These are phyloP conservation scores for Rhadina sibilatrix DNA, from an alignment of 2,113 vertebrate genomes.

Conservation along the genomic window DNA sequence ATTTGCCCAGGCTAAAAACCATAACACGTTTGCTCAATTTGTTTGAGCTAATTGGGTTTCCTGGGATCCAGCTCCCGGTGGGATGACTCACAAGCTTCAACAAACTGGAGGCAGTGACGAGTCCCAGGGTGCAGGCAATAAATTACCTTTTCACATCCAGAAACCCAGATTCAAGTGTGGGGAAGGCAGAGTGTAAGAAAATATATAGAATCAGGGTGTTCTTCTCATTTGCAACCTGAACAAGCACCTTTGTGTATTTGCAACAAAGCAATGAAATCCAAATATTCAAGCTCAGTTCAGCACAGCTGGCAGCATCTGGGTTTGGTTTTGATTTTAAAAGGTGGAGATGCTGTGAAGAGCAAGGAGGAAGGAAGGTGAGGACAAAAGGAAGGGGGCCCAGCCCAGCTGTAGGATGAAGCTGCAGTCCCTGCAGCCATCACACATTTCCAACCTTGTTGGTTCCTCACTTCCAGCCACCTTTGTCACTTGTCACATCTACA, in stretches of 20 bases:
- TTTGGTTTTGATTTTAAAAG: not conserved
- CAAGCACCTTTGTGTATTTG: not conserved
- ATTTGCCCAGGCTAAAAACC: slow-evolving; percentile 24
- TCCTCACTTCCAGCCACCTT: not conserved
- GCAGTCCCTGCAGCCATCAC: not conserved
- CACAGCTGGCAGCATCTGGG: not conserved
- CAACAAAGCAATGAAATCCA: not conserved
- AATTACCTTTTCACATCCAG: slow-evolving; percentile 49
- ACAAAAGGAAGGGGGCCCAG: not conserved
- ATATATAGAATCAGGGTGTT: not conserved
- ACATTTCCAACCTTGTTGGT: not conserved
- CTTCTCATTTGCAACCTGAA: slow-evolving; percentile 2
- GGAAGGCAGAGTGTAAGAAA: not conserved
- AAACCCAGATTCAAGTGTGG: not conserved
- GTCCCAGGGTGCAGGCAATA: not conserved
- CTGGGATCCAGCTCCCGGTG: slow-evolving; percentile 22
- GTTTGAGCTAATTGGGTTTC: slow-evolving; percentile 63
- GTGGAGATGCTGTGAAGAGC: not conserved
- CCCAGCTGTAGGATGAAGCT: not conserved
- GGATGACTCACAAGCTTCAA: slow-evolving; percentile 43
- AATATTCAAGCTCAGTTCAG: not conserved
- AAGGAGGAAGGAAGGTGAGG: not conserved
- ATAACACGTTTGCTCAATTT: slow-evolving; percentile 41
- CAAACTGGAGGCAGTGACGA: slow-evolving; percentile 22
- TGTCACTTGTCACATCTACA: not conserved